phyloP scores from a whole-genome alignment of 2,797 vertebrate genomes.

The Girardinus metallicus region DNA sequence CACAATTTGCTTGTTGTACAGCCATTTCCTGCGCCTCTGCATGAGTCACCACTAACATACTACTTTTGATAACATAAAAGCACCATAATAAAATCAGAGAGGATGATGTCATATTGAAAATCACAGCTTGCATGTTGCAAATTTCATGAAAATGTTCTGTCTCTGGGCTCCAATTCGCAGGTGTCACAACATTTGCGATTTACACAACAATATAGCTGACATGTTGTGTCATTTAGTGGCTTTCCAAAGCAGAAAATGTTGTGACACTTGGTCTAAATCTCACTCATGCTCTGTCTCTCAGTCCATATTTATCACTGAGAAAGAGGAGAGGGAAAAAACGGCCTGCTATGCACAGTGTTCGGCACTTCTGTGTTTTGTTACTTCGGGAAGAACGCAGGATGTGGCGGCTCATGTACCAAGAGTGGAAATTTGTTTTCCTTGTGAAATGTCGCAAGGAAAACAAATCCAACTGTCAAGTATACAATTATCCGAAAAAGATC shows the following conservation, averaged over 20 bases:
- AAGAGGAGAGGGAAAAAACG: conserved; percentile 28
- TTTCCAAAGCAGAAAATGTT: conserved; percentile 13
- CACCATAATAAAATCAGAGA: neutral
- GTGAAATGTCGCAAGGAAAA: conserved; percentile 29
- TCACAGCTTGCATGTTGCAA: neutral
- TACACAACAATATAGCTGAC: conserved; percentile 7
- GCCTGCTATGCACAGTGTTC: conserved; percentile 37
- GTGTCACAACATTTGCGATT: conserved; percentile 19
- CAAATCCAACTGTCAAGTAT: neutral
- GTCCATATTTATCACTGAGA: conserved; percentile 39
- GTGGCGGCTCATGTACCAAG: conserved; percentile 16
- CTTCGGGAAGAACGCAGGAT: conserved; percentile 26
- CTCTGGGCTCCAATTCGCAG: neutral
- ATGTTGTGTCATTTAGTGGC: conserved; percentile 2
- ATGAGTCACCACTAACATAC: neutral
- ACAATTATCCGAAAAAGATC: conserved; percentile 15
- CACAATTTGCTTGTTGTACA: neutral
- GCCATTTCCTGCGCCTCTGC: neutral
- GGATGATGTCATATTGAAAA: conserved; percentile 6
- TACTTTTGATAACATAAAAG: conserved; percentile 9
- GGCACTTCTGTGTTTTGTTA: conserved; percentile 33
- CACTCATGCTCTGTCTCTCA: conserved; percentile 28
- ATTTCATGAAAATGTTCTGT: conserved; percentile 6
- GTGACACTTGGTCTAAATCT: conserved; percentile 38
- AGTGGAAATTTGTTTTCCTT: conserved; percentile 28